phyloP scores from a whole-genome alignment of 1,140 invertebrate genomes.

The Archegozetes longisetosus region DNA sequence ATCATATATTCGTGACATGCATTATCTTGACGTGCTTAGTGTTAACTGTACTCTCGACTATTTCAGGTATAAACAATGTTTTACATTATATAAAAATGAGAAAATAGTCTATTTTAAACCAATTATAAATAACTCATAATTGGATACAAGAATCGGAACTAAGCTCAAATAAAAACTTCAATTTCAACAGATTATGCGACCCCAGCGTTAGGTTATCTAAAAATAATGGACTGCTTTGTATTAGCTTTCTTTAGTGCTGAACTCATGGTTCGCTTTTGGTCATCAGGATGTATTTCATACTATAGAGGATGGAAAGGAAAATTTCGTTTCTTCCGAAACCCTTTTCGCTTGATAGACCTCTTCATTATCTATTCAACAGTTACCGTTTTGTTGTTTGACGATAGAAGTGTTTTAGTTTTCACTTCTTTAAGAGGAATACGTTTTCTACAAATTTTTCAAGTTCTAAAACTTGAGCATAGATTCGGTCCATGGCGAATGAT shows the following conservation, averaged over 20 bases:
- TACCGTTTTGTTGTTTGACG: not conserved
- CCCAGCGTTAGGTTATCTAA: no score
- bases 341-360: constrained; percentile 4
- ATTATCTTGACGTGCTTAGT: constrained; percentile 64
- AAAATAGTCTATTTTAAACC: not conserved
- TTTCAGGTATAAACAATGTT: constrained; percentile 33
- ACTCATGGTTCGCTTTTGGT: constrained; percentile 1
- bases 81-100: not conserved
- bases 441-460: constrained; percentile 1
- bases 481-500: constrained; percentile 5
- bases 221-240: not conserved
- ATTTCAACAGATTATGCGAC: no score
- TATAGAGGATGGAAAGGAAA: not conserved
- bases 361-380: not conserved
- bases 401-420: no score
- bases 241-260: not conserved
- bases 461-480: not conserved
- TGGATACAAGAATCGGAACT: no score
- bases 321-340: not conserved
- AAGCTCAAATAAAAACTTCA: no score
- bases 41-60: constrained; percentile 65
- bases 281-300: not conserved
- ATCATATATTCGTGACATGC: constrained; percentile 7
- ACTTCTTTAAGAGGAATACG: not conserved
- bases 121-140: not conserved